Conservation (phyloP, 2,113 vertebrate species). For the Casuarius casuarius region DNA sequence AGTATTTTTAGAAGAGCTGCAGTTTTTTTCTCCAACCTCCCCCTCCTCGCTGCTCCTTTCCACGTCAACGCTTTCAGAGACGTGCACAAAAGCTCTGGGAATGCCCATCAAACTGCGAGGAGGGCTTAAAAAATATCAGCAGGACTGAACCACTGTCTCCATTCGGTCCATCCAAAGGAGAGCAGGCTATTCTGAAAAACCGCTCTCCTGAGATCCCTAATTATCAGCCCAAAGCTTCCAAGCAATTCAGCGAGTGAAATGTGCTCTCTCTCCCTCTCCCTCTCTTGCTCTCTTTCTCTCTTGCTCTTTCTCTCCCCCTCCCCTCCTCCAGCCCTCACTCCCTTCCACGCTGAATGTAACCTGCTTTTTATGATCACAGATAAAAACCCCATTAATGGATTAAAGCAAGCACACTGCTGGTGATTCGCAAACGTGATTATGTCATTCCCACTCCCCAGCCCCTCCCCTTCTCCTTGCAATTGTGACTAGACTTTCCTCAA, state of each 20-base stretch:
- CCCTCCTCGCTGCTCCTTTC: slow-evolving; percentile 66
- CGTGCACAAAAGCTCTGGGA: slow-evolving; percentile 66
- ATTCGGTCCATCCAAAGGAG: background rate
- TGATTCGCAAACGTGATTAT: slow-evolving; percentile 67
- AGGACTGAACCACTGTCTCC: slow-evolving; percentile 41
- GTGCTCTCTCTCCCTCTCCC: slow-evolving; percentile 18
- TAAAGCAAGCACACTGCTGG: slow-evolving; percentile 61
- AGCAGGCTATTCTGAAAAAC: background rate
- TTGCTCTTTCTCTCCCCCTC: background rate
- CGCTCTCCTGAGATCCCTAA: slow-evolving; percentile 43
- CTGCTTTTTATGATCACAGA: slow-evolving; percentile 74
- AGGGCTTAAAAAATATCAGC: slow-evolving; percentile 54
- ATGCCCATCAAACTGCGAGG: slow-evolving; percentile 73
- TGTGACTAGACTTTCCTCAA: slow-evolving; percentile 44
- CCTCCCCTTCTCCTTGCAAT: slow-evolving; percentile 18
- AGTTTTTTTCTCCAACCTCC: slow-evolving; percentile 51
- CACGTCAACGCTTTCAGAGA: slow-evolving; percentile 78
- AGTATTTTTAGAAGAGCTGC: slow-evolving; percentile 55
- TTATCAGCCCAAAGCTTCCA: slow-evolving; percentile 37
- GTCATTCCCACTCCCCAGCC: slow-evolving; percentile 37
- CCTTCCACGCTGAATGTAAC: slow-evolving; percentile 68
- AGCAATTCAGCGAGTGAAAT: slow-evolving; percentile 25
- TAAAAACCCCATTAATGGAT: slow-evolving; percentile 72
- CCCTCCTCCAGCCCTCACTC: slow-evolving; percentile 54
- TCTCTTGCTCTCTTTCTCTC: background rate